Conservation (phyloP, 2,888 invertebrate genomes). For the Arctia plantaginis region DNA sequence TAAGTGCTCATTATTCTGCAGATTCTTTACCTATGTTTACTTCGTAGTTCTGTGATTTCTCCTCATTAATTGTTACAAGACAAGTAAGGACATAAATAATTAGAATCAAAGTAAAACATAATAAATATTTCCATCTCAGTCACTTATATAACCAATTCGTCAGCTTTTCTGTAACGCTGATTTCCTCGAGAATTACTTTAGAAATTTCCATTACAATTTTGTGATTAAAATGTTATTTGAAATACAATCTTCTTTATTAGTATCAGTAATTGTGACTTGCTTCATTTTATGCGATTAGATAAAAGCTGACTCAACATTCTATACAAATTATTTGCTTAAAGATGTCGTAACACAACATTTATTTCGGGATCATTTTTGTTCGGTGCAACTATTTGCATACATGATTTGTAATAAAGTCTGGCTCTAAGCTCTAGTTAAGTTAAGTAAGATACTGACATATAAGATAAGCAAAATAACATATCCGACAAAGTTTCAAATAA, state of each 20-base stretch:
- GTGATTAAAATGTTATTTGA: conserved; percentile 4
- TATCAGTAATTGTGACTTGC: neutral
- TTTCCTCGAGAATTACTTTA: conserved; percentile 17
- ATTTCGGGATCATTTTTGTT: neutral
- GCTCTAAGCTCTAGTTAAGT: neutral
- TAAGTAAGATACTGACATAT: too few species aligned
- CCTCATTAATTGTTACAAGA: neutral
- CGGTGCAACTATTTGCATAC: neutral
- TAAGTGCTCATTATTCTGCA: neutral
- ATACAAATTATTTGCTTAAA: neutral
- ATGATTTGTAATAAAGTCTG: neutral
- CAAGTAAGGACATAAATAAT: conserved; percentile 5
- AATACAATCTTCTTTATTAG: conserved; percentile 10
- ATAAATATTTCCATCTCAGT: conserved; percentile 10
- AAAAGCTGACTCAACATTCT: neutral
- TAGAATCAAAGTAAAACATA: conserved; percentile 15
- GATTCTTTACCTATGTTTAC: neutral
- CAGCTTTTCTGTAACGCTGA: conserved; percentile 24
- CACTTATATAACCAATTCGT: conserved; percentile 19
- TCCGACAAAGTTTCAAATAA: too few species aligned
- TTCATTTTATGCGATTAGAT: neutral
- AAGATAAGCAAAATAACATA: too few species aligned
- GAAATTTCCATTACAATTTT: neutral
- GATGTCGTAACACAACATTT: neutral
- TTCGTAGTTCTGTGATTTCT: neutral